Evolutionary conservation across 2,113 vertebrate species (phyloP).

Genomic region (Oreotragus oreotragus): DNA sequence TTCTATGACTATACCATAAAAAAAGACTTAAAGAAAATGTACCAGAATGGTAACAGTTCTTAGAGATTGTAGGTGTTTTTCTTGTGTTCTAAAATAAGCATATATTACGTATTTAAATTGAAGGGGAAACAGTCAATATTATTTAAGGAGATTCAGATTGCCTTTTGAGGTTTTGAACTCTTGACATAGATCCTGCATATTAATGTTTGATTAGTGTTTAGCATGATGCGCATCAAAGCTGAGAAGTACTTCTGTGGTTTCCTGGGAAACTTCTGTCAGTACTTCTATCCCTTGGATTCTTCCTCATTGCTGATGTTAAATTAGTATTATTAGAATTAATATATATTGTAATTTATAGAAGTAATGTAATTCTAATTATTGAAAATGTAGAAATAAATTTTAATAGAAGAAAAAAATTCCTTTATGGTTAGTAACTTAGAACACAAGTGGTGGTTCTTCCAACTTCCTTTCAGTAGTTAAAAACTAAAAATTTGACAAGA

Average conservation of each 20-base stretch:
- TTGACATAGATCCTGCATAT: not conserved
- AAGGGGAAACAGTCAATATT: not conserved
- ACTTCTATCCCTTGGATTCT: not conserved
- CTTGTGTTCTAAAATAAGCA: slow-evolving; percentile 5
- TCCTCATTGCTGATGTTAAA: not conserved
- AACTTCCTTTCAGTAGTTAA: slow-evolving; percentile 29
- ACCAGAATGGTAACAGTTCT: not conserved
- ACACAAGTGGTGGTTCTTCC: not conserved
- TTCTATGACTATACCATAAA: not conserved
- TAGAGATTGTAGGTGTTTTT: slow-evolving; percentile 1
- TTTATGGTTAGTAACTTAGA: not conserved
- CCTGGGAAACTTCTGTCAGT: not conserved
- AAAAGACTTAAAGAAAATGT: slow-evolving; percentile 30
- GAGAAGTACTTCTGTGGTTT: slow-evolving; percentile 1
- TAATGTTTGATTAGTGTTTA: slow-evolving; percentile 13
- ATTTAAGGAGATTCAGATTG: not conserved
- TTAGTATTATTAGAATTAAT: not conserved
- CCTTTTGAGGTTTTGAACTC: slow-evolving; percentile 15
- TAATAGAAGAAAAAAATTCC: not conserved
- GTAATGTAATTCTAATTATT: not conserved
- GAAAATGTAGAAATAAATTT: not conserved
- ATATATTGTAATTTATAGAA: not conserved
- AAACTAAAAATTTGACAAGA: not conserved
- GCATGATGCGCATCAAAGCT: not conserved
- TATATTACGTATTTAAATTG: not conserved